phyloP scores from a whole-genome alignment of 2,113 vertebrate species.

The Cacatua alba region DNA sequence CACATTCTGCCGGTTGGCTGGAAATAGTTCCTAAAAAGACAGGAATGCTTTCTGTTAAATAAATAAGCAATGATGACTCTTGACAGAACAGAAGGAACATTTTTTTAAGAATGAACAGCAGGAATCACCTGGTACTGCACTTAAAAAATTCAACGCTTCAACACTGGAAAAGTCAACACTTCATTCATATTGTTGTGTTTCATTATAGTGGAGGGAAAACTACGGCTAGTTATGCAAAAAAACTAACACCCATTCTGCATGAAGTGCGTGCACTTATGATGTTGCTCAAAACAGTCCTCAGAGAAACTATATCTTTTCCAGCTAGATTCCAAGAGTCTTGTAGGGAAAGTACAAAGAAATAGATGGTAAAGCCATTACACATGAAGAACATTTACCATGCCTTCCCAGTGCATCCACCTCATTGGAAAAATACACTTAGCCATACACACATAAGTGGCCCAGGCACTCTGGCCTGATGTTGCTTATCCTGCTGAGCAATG shows the following conservation, averaged over 20 bases:
- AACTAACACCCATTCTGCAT: background rate
- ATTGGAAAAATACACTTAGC: background rate
- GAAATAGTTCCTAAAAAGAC: constrained; percentile 86
- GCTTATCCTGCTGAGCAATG: background rate
- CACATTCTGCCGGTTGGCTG: constrained; percentile 89
- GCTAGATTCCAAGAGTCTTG: background rate
- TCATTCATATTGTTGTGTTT: background rate
- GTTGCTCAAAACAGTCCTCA: background rate
- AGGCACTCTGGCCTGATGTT: background rate
- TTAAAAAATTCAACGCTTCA: background rate
- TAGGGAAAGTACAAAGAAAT: background rate
- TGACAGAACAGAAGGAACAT: background rate
- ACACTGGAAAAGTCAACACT: background rate
- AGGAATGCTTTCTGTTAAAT: background rate
- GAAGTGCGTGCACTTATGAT: background rate
- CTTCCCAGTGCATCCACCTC: background rate
- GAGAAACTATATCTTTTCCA: background rate
- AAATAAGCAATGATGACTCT: background rate
- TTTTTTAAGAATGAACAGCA: background rate
- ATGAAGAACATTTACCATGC: background rate
- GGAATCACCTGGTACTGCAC: background rate
- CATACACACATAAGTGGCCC: rapidly evolving
- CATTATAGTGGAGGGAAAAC: background rate
- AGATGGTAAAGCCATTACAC: background rate
- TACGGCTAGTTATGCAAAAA: background rate